A percentile compares a stretch with the other conserved stretches of the same genome.
phyloP scores from a whole-genome alignment of 2,113 vertebrate genomes.

The Spea multiplicata region DNA sequence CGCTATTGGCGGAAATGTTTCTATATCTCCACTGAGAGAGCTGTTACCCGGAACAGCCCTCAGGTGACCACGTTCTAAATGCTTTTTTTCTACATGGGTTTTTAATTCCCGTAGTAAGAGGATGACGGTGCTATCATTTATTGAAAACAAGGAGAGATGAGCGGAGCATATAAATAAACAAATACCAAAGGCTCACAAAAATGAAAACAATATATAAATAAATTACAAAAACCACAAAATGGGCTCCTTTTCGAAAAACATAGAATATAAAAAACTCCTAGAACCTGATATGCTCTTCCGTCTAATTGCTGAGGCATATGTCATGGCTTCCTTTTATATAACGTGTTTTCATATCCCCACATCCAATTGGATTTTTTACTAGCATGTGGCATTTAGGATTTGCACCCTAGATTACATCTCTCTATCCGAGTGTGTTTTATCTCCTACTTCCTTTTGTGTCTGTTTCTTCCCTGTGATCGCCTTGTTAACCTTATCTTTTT shows the following conservation, averaged over 20 bases:
- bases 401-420: constrained; percentile 41
- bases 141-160: constrained; percentile 2
- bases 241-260: no score
- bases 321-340: constrained; percentile 21
- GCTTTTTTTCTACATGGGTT: not conserved
- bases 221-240: constrained; percentile 24
- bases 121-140: constrained; percentile 6
- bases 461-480: constrained; percentile 18
- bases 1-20: not conserved
- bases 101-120: not conserved
- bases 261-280: not conserved
- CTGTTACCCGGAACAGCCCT: not conserved
- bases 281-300: constrained; percentile 7
- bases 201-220: constrained; percentile 14
- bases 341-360: constrained; percentile 24
- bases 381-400: constrained; percentile 1
- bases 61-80: not conserved
- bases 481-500: constrained; percentile 37
- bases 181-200: not conserved
- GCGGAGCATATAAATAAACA: no score
- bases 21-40: not conserved
- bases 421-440: constrained; percentile 35
- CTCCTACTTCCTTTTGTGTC: constrained; percentile 25
- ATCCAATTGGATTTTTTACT: constrained; percentile 38
- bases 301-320: constrained; percentile 18